phyloP scores from a whole-genome alignment of 2,797 vertebrate genomes.

The Harpia harpyja region DNA sequence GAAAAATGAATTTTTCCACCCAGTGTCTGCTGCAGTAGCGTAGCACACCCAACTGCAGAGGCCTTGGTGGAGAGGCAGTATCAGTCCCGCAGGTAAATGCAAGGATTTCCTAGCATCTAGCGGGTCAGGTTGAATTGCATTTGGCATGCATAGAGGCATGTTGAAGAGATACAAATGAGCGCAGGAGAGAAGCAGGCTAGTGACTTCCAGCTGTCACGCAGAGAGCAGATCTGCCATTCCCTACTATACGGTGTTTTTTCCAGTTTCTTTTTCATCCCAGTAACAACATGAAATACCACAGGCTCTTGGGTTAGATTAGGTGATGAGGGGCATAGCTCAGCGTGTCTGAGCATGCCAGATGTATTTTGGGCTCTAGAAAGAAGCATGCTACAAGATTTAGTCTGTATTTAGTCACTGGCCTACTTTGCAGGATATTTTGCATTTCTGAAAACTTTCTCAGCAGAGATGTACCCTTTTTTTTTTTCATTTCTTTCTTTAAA shows the following conservation, averaged over 20 bases:
- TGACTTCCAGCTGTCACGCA: background rate
- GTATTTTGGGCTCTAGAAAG: slow-evolving; percentile 52
- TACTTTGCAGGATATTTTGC: slow-evolving; percentile 44
- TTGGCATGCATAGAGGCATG: background rate
- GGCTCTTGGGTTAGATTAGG: slow-evolving; percentile 40
- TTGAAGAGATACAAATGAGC: background rate
- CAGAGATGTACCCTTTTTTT: background rate
- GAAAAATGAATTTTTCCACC: background rate
- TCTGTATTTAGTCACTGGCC: slow-evolving; percentile 59
- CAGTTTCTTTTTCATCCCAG: background rate
- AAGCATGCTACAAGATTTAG: slow-evolving; percentile 16
- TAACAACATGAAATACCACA: background rate
- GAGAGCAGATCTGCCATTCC: background rate
- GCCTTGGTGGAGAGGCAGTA: accelerated
- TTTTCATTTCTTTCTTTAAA: background rate
- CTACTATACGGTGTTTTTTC: background rate
- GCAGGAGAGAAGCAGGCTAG: background rate
- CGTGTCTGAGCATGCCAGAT: slow-evolving; percentile 31
- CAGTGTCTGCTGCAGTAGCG: background rate
- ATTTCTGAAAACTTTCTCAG: slow-evolving; percentile 52
- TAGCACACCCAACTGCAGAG: accelerated
- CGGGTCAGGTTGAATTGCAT: background rate
- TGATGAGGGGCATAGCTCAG: slow-evolving; percentile 15
- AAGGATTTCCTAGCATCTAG: background rate
- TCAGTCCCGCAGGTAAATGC: background rate